phyloP scores from a whole-genome alignment of 92 coral and sea anemone genomes.

The Pocillopora meandrina region DNA sequence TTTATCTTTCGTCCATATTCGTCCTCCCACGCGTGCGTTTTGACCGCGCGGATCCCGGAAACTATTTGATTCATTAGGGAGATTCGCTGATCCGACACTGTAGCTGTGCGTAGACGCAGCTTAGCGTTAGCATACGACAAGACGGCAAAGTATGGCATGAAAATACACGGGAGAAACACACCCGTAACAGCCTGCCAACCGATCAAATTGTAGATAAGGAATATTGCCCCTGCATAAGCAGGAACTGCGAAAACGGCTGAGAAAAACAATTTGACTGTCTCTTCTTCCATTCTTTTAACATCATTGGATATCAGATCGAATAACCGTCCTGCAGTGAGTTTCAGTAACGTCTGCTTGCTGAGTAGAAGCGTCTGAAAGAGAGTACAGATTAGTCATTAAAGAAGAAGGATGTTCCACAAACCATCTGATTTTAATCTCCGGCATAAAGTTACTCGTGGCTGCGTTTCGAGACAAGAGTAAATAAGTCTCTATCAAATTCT shows the following conservation, averaged over 20 bases:
- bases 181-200: conserved; percentile 10
- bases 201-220: background rate
- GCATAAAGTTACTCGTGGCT: too few species aligned
- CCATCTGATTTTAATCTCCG: too few species aligned
- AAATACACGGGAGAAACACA: background rate
- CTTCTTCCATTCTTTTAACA: background rate
- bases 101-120: background rate
- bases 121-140: background rate
- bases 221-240: background rate
- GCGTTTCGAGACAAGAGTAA: too few species aligned
- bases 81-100: background rate
- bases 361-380: conserved; percentile 2
- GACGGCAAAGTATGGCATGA: background rate
- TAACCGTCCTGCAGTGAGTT: background rate
- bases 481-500: too few species aligned
- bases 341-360: background rate
- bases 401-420: too few species aligned
- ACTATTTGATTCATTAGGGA: background rate
- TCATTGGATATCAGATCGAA: background rate
- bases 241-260: background rate
- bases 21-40: background rate
- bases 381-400: background rate
- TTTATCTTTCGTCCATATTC: background rate
- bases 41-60: background rate
- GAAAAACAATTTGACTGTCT: background rate